phyloP scores from a whole-genome alignment of 2,888 invertebrate genomes.

The Hydriomena furcata region DNA sequence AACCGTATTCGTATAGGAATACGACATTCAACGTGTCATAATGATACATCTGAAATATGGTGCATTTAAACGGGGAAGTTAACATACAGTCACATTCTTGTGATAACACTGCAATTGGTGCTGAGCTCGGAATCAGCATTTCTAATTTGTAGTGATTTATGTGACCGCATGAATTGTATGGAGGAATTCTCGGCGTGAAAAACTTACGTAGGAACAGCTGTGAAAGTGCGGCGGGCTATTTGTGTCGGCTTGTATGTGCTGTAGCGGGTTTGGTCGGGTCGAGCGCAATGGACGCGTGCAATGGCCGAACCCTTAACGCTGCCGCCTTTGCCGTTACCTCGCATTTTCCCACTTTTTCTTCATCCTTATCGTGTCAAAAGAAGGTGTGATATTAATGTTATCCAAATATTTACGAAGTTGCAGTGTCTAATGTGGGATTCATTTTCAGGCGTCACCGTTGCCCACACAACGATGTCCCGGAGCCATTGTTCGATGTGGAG shows the following conservation, averaged over 20 bases:
- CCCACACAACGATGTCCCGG: constrained; percentile 87
- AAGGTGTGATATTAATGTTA: constrained; percentile 54
- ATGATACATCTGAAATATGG: not conserved
- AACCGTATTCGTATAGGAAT: constrained; percentile 27
- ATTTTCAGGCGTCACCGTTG: constrained; percentile 90
- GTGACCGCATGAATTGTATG: constrained; percentile 12
- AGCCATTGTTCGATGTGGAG: constrained; percentile 84
- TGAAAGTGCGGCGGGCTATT: constrained; percentile 41
- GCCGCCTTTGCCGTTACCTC: constrained; percentile 70
- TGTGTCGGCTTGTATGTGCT: constrained; percentile 40
- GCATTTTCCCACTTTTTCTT: constrained; percentile 62
- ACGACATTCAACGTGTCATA: constrained; percentile 19
- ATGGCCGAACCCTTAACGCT: constrained; percentile 74
- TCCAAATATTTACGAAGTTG: not conserved
- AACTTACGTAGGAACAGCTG: constrained; percentile 33
- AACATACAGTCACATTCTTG: not conserved
- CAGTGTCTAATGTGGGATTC: constrained; percentile 15
- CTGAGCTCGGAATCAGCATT: constrained; percentile 24
- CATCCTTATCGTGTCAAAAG: constrained; percentile 75
- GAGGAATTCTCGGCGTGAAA: constrained; percentile 15
- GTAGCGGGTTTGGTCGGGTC: constrained; percentile 38
- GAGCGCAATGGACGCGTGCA: constrained; percentile 71
- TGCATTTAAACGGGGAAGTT: constrained; percentile 4
- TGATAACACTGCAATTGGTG: constrained; percentile 17
- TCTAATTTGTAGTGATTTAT: constrained; percentile 16